These are phyloP conservation scores for Choreutis nemorana DNA, from an alignment of 2,888 invertebrate genomes.

Conservation along the genomic window DNA sequence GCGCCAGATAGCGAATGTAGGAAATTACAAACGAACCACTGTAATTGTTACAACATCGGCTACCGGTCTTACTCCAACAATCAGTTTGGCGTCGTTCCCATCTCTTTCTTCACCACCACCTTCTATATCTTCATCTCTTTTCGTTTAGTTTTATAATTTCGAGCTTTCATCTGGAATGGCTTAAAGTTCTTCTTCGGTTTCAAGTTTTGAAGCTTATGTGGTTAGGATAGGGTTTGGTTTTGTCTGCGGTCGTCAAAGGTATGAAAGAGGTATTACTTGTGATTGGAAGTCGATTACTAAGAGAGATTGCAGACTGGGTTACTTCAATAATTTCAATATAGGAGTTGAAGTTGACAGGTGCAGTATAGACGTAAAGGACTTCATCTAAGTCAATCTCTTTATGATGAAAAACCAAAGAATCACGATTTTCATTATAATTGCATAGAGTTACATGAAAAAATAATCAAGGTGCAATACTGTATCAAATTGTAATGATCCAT, in stretches of 20 bases:
- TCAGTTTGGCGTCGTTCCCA: slow-evolving; percentile 29
- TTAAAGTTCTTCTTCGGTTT: slow-evolving; percentile 3
- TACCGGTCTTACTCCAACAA: slow-evolving; percentile 48
- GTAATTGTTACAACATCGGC: slow-evolving; percentile 44
- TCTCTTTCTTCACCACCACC: slow-evolving; percentile 29
- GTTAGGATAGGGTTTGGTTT: no score
- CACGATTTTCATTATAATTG: no score
- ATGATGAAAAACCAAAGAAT: no score
- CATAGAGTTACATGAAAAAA: no score
- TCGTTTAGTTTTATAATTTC: slow-evolving; percentile 26
- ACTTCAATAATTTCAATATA: no score
- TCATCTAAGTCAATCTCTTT: no score
- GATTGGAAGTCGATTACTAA: slow-evolving; percentile 15
- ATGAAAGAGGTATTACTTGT: slow-evolving; percentile 11
- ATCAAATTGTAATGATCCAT: no score
- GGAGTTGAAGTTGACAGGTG: no score
- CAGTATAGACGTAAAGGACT: no score
- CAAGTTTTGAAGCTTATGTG: no score
- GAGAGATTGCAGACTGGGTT: slow-evolving; percentile 10
- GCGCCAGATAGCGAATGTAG: slow-evolving; percentile 31
- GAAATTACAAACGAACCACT: slow-evolving; percentile 47
- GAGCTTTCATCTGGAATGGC: slow-evolving; percentile 12
- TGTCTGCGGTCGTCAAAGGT: no score
- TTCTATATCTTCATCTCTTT: slow-evolving; percentile 22
- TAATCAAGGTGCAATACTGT: no score